Conservation (phyloP, 2,797 vertebrate genomes). For the Simalia tracyae region DNA sequence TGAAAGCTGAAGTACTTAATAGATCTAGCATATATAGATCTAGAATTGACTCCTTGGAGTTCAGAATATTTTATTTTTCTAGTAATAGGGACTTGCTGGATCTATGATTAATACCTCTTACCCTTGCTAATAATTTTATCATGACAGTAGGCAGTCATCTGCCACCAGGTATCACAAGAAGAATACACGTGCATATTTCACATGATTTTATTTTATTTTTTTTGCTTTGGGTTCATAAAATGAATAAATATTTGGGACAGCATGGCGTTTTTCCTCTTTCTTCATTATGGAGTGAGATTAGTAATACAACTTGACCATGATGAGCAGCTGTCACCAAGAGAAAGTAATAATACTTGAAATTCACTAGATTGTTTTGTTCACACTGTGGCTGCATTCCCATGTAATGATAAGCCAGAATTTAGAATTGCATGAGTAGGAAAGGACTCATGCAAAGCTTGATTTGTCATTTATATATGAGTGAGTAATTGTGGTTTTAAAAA, state of each 20-base stretch:
- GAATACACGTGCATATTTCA: not conserved
- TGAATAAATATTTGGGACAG: not conserved
- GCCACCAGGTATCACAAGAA: not conserved
- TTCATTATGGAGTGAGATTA: not conserved
- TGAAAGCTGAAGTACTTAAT: not conserved
- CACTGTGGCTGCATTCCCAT: not conserved
- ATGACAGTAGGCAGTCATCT: not conserved
- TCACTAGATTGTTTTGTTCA: not conserved
- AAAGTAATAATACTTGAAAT: not conserved
- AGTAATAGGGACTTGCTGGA: not conserved
- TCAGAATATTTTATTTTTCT: not conserved
- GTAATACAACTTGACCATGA: not conserved
- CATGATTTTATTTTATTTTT: not conserved
- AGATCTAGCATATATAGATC: slow-evolving; percentile 1
- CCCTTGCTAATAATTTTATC: slow-evolving; percentile 17
- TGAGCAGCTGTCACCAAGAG: not conserved
- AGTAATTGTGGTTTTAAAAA: not conserved
- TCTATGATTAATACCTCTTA: slow-evolving; percentile 33
- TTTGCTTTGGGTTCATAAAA: not conserved
- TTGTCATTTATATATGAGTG: not conserved
- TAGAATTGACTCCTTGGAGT: slow-evolving; percentile 30
- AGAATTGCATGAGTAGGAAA: not conserved
- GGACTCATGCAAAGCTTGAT: not conserved
- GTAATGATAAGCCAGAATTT: not conserved
- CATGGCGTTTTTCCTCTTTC: not conserved